Evolutionary conservation across 2,797 vertebrate genomes (phyloP).

Genomic region (Alcedo quadribrachys): DNA sequence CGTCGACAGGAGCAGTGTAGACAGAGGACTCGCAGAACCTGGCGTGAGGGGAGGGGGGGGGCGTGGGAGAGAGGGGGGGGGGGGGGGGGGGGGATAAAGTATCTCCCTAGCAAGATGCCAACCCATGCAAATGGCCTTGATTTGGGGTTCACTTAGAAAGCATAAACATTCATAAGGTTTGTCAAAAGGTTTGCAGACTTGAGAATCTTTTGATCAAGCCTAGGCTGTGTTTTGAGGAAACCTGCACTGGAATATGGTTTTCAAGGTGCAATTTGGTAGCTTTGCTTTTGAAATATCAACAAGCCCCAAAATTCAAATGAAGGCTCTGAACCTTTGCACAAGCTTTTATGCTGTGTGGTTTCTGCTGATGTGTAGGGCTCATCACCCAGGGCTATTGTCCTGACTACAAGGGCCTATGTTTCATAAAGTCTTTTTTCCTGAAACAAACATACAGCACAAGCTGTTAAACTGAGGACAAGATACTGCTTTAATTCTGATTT

Average conservation of each 20-base stretch:
- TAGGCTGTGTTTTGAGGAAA: conserved; percentile 42
- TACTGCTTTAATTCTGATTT: conserved; percentile 35
- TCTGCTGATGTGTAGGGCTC: background rate
- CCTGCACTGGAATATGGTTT: background rate
- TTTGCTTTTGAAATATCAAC: conserved; percentile 54
- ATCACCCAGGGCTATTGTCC: background rate
- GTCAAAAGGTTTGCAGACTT: conserved; percentile 42
- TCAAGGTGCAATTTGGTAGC: conserved; percentile 4
- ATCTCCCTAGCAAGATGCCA: background rate
- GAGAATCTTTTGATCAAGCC: conserved; percentile 57
- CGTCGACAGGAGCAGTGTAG: too few relatives aligned
- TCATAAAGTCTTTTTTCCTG: background rate
- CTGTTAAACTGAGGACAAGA: conserved; percentile 39
- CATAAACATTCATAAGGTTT: background rate
- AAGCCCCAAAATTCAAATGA: conserved; percentile 35
- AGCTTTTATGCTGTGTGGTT: background rate
- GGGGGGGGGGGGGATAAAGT: background rate
- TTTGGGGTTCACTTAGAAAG: conserved; percentile 36
- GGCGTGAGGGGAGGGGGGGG: too few relatives aligned
- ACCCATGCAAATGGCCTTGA: background rate
- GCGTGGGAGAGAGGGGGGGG: too few relatives aligned
- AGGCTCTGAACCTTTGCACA: background rate
- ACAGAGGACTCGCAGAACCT: too few relatives aligned
- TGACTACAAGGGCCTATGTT: background rate
- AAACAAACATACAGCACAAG: background rate